phyloP scores from a whole-genome alignment of 2,797 vertebrate species.

The Xenopus petersii region DNA sequence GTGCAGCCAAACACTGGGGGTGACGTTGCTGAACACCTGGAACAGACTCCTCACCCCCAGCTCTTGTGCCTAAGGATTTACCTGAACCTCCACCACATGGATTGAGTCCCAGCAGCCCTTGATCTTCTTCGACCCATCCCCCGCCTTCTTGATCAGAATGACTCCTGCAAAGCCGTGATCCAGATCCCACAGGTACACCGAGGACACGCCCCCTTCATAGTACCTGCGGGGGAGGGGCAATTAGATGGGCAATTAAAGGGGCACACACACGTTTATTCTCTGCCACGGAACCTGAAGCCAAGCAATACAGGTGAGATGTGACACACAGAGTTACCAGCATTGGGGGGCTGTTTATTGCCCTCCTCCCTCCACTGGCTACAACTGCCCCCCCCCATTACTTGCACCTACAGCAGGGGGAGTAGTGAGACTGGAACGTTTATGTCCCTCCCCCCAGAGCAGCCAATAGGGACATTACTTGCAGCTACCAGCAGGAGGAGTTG shows the following conservation, averaged over 20 bases:
- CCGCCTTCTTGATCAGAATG: constrained; percentile 98
- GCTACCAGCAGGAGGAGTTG: not conserved
- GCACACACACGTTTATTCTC: no score
- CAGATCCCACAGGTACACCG: constrained; percentile 98
- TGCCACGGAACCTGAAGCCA: no score
- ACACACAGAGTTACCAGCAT: not conserved
- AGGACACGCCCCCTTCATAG: constrained; percentile 97
- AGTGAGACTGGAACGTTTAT: not conserved
- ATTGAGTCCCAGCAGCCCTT: constrained; percentile 99
- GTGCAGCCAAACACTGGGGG: not conserved
- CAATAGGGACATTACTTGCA: not conserved
- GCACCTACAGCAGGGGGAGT: not conserved
- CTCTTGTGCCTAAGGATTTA: constrained; percentile 51
- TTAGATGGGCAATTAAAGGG: no score
- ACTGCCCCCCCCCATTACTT: no score
- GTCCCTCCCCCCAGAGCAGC: not conserved
- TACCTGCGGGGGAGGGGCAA: constrained; percentile 70
- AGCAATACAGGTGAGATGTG: no score
- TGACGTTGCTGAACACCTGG: constrained; percentile 15
- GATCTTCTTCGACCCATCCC: constrained; percentile 98
- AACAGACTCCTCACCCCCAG: not conserved
- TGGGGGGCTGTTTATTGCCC: not conserved
- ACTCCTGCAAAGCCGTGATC: constrained; percentile 97
- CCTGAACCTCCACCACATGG: constrained; percentile 99
- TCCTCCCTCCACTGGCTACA: not conserved